phyloP scores from a whole-genome alignment of 2,797 vertebrate species.

The Mionectes olivaceus region DNA sequence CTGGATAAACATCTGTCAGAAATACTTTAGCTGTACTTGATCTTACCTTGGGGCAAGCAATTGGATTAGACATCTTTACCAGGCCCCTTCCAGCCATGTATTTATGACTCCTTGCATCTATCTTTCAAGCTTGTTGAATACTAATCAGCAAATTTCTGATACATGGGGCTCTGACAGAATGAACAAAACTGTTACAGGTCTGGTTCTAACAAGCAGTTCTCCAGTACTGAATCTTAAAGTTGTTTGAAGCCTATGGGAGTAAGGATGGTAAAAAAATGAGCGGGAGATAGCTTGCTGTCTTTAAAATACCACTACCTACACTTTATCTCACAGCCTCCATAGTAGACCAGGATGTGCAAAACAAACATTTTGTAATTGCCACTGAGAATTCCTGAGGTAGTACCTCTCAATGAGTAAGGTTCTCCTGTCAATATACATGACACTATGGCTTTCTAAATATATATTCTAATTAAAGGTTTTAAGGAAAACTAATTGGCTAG shows the following conservation, averaged over 20 bases:
- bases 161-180: not conserved
- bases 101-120: not conserved
- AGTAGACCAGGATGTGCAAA: not conserved
- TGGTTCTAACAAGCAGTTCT: not conserved
- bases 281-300: not conserved
- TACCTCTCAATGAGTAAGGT: not conserved
- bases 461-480: slow-evolving; percentile 32
- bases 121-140: not conserved
- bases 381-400: not conserved
- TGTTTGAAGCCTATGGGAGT: not conserved
- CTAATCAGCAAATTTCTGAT: not conserved
- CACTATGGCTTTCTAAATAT: slow-evolving; percentile 24
- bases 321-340: not conserved
- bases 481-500: not conserved
- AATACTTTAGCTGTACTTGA: not conserved
- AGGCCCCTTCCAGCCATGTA: not conserved
- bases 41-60: not conserved
- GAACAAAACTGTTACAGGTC: not conserved
- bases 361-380: not conserved
- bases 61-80: not conserved
- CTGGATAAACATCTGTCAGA: slow-evolving; percentile 38
- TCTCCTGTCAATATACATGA: not conserved
- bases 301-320: not conserved
- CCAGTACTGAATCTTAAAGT: not conserved
- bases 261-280: not conserved